Evolutionary conservation across 2,888 invertebrate genomes (phyloP), one percentile per base, ranked within the genome.

Genomic region (Micropterix aruncella): DNA sequence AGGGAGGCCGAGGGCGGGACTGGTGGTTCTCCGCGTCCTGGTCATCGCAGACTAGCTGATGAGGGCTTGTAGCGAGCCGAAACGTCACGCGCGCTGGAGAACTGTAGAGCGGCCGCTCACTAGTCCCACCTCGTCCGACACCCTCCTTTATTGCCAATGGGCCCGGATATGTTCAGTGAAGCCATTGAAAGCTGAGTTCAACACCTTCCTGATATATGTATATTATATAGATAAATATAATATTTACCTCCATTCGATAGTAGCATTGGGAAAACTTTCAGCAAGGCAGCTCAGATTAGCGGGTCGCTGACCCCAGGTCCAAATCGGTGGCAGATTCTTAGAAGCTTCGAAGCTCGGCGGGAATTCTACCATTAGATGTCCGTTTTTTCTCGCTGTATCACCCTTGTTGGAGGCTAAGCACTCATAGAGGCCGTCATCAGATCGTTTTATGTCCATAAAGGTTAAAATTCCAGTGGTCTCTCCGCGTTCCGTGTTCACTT

Each of bases 191-290:
- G n/a, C n/a, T n/a, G n/a, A n/a, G n/a, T n/a, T n/a, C n/a, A n/a
- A n/a, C n/a, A n/a, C n/a, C n/a, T n/a, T n/a, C n/a, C n/a, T n/a
- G n/a, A n/a, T n/a, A n/a, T n/a, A n/a, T n/a, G n/a, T n/a, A n/a
- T n/a, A n/a, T n/a, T n/a, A n/a, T n/a, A n/a, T n/a, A n/a, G n/a
- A n/a, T n/a, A n/a, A n/a, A n/a, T n/a, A n/a, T n/a, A 27, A 18
- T 50, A 57, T 68, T 61, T 69, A 77, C 61, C 75, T 77, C 92
- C 92, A 93, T 57, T 80, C 79, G 53, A 93, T 89, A 4, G 92
- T 92, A 1, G 93, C 93, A 60, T 93, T 93, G 2, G 93, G 93
- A 55, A 93, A 75, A 57, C 80, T 77, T 62, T 89, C 86, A n/a
- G 91, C 90, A 40, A 87, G 71, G 58, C 93, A 93, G 47, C 85